Evolutionary conservation across 2,888 invertebrate genomes (phyloP).

Genomic region (Cataglyphis livida): DNA sequence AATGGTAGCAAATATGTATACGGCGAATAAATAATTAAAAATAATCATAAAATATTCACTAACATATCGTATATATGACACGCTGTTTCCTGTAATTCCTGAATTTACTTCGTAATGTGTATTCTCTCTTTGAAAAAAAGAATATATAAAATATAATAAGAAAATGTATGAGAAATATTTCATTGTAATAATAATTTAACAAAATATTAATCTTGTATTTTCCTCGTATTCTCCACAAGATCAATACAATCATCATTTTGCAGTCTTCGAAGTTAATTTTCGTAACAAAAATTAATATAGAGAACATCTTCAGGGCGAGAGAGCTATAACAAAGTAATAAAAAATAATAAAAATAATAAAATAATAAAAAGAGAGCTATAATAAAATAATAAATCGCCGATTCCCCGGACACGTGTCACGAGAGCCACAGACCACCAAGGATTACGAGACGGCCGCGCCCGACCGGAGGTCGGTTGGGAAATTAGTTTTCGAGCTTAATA

Average conservation of each 20-base stretch:
- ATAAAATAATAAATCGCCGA: slow-evolving; percentile 49
- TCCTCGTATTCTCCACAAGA: not conserved
- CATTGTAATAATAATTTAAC: not conserved
- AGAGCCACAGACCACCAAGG: slow-evolving; percentile 49
- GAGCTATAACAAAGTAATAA: not conserved
- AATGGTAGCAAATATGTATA: not conserved
- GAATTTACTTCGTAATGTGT: not conserved
- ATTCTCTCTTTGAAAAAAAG: not conserved
- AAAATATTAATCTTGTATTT: not conserved
- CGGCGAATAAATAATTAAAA: not conserved
- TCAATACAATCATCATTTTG: too few species aligned
- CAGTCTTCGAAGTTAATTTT: slow-evolving; percentile 11
- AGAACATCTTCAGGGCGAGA: not conserved
- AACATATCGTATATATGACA: not conserved
- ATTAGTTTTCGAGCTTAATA: slow-evolving; percentile 79
- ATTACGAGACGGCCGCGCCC: slow-evolving; percentile 55
- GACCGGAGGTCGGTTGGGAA: slow-evolving; percentile 66
- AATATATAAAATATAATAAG: not conserved
- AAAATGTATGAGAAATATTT: not conserved
- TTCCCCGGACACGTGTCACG: slow-evolving; percentile 40
- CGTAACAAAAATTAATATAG: slow-evolving; percentile 15
- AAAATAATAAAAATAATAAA: too few species aligned
- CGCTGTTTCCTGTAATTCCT: not conserved
- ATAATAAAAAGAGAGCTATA: too few species aligned
- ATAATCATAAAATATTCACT: not conserved